Conservation (phyloP, 2,888 invertebrate species). For the Himalopsyche japonica region DNA sequence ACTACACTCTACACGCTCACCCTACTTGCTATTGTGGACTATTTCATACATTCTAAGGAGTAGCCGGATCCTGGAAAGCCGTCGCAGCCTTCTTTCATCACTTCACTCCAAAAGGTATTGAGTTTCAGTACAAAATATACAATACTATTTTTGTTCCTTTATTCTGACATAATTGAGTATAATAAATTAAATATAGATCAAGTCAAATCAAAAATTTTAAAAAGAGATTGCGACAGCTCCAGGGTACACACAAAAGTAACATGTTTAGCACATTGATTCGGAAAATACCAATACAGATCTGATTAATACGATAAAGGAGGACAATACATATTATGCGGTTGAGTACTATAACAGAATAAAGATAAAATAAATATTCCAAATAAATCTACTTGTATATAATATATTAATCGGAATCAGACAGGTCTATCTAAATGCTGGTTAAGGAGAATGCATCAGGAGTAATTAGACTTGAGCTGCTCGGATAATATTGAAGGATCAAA, state of each 20-base stretch:
- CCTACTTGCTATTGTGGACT: background rate
- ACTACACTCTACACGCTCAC: slow-evolving; percentile 1
- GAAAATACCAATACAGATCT: background rate
- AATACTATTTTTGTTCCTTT: no score
- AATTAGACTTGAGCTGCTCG: no score
- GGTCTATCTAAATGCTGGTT: no score
- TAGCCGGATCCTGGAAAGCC: background rate
- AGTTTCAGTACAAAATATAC: no score
- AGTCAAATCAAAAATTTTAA: background rate
- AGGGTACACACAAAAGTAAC: background rate
- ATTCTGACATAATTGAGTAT: no score
- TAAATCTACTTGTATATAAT: background rate
- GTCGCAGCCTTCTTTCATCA: background rate
- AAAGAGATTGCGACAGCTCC: background rate
- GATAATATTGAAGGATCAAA: no score
- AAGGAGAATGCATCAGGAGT: no score
- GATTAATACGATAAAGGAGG: background rate
- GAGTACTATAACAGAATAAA: background rate
- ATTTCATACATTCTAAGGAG: background rate
- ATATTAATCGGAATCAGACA: background rate
- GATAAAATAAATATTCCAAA: background rate
- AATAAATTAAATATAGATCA: no score
- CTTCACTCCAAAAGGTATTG: no score
- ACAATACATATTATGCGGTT: background rate
- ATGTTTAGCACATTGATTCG: background rate